Conservation (phyloP, 2,113 vertebrate species). For the Leucopsar rothschildi region DNA sequence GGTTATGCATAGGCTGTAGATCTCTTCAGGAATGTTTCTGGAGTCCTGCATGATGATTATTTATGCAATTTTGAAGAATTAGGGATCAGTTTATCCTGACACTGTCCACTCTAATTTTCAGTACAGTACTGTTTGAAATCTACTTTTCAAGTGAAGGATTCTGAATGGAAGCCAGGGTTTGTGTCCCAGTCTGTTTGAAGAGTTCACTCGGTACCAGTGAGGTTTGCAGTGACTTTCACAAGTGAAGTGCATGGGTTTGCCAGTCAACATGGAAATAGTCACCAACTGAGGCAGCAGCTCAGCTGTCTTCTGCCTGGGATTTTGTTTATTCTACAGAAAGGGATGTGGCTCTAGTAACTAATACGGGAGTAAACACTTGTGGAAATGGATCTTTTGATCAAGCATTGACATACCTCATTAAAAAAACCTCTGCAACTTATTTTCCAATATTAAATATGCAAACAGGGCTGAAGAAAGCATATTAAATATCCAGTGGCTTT, state of each 20-base stretch:
- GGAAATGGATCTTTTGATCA: neutral
- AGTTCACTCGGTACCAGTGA: rapidly evolving
- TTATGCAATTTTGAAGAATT: neutral
- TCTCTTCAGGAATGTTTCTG: neutral
- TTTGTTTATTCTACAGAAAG: neutral
- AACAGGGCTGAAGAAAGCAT: neutral
- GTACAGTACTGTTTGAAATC: neutral
- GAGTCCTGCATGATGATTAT: neutral
- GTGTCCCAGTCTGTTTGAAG: neutral
- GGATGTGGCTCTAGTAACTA: neutral
- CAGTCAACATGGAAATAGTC: neutral
- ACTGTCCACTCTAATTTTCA: neutral
- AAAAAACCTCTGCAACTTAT: neutral
- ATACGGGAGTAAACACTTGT: neutral
- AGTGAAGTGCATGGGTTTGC: neutral
- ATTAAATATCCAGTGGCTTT: neutral
- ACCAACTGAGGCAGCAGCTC: neutral
- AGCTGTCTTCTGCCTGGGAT: neutral
- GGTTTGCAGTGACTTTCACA: neutral
- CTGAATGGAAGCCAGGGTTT: neutral
- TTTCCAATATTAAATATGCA: neutral
- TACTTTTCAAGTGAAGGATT: neutral
- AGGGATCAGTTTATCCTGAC: neutral
- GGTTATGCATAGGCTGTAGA: neutral
- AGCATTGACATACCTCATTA: neutral